Evolutionary conservation across 2,888 invertebrate species (phyloP), one percentile per base, ranked within the genome.

Genomic region (Prosopocoilus inquinatus): DNA sequence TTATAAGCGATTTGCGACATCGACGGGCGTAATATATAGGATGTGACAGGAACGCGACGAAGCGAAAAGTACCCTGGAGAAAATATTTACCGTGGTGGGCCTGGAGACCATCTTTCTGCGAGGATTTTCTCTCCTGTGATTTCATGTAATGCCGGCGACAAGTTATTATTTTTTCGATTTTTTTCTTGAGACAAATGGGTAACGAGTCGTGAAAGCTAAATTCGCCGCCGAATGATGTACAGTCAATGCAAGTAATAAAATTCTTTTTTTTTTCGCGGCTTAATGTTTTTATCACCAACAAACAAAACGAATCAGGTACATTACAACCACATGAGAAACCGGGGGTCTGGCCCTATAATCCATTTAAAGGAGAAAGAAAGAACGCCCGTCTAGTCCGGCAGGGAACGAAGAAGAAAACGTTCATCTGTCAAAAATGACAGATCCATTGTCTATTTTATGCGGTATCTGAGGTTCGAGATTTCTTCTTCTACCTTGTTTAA

Each of bases 351-450:
- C 53, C 34, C 33, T 47, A 53, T 55, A 50, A 55, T 50, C 50
- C 48, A 55, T 55, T 49, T 55, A 34, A 39, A 58, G 58, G 57
- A 57, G 50, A 55, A 59, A 60, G 47, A 54, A 55, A 55, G 50
- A n/a, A n/a, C n/a, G 55, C 54, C 58, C 64, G 56, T 56, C 58
- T 57, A 15, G 35, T 49, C 44, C 11, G 50, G 20, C 35, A 50
- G 33, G 50, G 55, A 59, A 61, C 62, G 64, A 66, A 60, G 65
- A 59, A 62, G 61, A 63, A 64, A 67, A 64, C 62, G 66, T 67
- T 65, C 65, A 67, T 68, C 66, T 68, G 65, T 69, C 65, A 66
- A 61, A 58, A 60, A 61, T 66, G 68, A 66, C 67, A 66, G 64
- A 60, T 58, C 67, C 57, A 68, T 68, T 67, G 68, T 69, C 66